Evolutionary conservation across 2,888 invertebrate species (phyloP).

Genomic region (Stenurella melanura): DNA sequence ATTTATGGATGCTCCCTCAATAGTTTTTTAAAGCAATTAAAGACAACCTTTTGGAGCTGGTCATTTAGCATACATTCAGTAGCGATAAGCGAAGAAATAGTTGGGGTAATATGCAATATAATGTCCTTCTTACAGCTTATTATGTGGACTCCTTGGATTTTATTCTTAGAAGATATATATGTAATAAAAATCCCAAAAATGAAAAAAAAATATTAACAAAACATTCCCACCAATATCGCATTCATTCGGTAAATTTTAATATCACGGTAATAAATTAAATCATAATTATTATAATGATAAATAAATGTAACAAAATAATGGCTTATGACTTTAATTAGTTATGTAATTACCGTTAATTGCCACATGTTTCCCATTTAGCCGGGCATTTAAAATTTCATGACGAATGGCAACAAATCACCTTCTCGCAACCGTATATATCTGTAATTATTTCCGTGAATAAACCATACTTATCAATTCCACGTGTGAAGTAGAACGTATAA

Average conservation of each 20-base stretch:
- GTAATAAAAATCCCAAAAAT: too few species aligned
- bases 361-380: constrained; percentile 25
- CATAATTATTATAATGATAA: neutral
- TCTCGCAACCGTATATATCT: constrained; percentile 48
- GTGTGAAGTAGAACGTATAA: constrained; percentile 57
- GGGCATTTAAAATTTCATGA: constrained; percentile 30
- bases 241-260: neutral
- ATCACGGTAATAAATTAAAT: neutral
- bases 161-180: too few species aligned
- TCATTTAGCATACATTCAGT: too few species aligned
- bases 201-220: too few species aligned
- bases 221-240: too few species aligned
- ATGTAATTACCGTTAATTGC: constrained; percentile 19
- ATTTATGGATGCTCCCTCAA: too few species aligned
- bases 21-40: too few species aligned
- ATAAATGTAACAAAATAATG: constrained; percentile 5
- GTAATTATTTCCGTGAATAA: constrained; percentile 59
- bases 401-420: constrained; percentile 47
- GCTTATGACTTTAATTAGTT: constrained; percentile 22
- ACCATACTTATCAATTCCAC: constrained; percentile 62
- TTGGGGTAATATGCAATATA: too few species aligned
- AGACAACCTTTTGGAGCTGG: too few species aligned
- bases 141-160: too few species aligned
- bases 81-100: too few species aligned
- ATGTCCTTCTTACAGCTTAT: too few species aligned